A percentile compares a stretch with the other conserved stretches of the same genome.
phyloP scores from a whole-genome alignment of 2,797 vertebrate species.

The Cetoscarus ocellatus region DNA sequence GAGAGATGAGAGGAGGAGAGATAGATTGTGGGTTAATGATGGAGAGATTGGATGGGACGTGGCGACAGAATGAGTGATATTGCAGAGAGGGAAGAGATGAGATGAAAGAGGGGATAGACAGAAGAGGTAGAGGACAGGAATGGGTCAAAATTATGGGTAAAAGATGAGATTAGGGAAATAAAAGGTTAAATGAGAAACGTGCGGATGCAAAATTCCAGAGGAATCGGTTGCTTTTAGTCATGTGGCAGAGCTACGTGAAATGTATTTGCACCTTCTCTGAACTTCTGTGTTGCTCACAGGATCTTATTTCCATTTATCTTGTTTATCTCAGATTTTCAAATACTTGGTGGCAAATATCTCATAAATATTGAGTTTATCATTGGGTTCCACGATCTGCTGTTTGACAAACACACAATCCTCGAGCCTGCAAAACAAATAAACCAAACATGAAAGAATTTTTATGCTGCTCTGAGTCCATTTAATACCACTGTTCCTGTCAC shows the following conservation, averaged over 20 bases:
- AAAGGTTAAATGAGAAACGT: background rate
- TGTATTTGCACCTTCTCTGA: background rate
- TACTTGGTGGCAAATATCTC: conserved; percentile 40
- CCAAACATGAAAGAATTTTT: conserved; percentile 32
- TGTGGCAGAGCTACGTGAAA: conserved; percentile 21
- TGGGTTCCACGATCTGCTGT: conserved; percentile 31
- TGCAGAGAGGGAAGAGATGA: conserved; percentile 43
- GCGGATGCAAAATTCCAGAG: background rate
- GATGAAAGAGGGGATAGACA: conserved; percentile 45
- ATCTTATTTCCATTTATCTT: conserved; percentile 13
- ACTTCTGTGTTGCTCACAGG: conserved; percentile 13
- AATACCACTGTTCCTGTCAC: no score
- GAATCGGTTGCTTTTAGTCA: conserved; percentile 32
- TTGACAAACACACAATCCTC: conserved; percentile 23
- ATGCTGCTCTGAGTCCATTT: background rate
- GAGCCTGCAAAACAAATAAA: conserved; percentile 41
- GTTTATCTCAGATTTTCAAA: conserved; percentile 41
- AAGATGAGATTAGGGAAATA: conserved; percentile 24
- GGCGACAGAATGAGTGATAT: conserved; percentile 62
- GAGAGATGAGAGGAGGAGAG: conserved; percentile 48
- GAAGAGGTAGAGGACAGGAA: conserved; percentile 21
- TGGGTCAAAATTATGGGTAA: conserved; percentile 18
- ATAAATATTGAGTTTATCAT: conserved; percentile 43
- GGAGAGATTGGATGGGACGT: conserved; percentile 53
- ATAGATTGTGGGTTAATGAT: conserved; percentile 65